Base-by-base conservation (phyloP, 2,888 invertebrate species). In the Tiphia femorata region DNA sequence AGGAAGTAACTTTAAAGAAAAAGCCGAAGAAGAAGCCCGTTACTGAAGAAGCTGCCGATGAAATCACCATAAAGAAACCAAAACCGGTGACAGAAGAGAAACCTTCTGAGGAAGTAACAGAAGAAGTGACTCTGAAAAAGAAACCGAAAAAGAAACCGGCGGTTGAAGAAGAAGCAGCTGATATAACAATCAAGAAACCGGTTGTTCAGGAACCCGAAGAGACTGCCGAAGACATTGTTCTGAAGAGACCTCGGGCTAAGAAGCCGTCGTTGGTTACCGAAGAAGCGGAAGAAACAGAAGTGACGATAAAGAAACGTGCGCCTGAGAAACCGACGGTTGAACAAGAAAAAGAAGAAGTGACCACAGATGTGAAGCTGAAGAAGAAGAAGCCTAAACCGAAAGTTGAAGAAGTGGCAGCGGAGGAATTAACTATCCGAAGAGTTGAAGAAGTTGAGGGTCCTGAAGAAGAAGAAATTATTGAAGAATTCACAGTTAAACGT, bases 401-500 rank as follows among this genome's bases (percentile, higher is more conserved):
- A 58, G 68, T 76, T 29, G 76, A 78, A 27, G 76, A 74, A 23
- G 73, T 72, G 54, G 68, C 67, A 12, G 70, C 77, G 0, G 80
- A 75, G 1, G 77, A 80, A 60, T 55, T 79, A 35, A 73, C 76
- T 2, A 70, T 79, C 27, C 62, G 64, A 12, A 78, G 68, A 44
- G 35, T 67, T 3, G 72, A 77, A 40, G 69, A 77, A 43, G 50
- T 75, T 8, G 74, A 68, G 27, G 65, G 63, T 14, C 67, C 68
- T 0, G 64, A 73, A 48, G 69, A 73, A 20, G 80, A 82, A 49
- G 80, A 80, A 29, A 72, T 73, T 5, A 67, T 84, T 16, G 86
- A 86, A 73, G 87, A 88, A 73, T 86, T 87, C 58, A 84, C 87
- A 2, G 79, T 89, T 4, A 85, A 86, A 72, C 85, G 86, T 44